These are phyloP conservation scores for Chalcosyrphus nemorum DNA, from an alignment of 2,888 invertebrate genomes.

Conservation along the genomic window DNA sequence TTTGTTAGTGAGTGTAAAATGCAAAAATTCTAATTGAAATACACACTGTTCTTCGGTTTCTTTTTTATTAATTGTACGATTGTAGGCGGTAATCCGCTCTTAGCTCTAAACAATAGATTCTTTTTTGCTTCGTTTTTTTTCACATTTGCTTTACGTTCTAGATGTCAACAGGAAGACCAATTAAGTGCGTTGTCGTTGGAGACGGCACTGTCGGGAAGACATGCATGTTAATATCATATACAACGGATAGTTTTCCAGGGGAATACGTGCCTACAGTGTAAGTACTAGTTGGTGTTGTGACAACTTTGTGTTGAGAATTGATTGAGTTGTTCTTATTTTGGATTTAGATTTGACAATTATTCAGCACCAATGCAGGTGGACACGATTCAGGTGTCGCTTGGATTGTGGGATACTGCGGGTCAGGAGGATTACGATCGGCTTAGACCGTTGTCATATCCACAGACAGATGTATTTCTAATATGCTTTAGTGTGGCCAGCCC, in stretches of 20 bases:
- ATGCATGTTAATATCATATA: conserved; percentile 96
- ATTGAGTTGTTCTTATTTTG: conserved; percentile 46
- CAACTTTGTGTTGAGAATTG: not conserved
- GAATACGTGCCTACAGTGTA: conserved; percentile 98
- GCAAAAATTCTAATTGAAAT: too few species aligned
- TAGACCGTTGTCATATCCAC: conserved; percentile 97
- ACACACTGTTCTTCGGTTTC: not conserved
- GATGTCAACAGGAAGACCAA: conserved; percentile 96
- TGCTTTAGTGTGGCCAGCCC: conserved; percentile 99
- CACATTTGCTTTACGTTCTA: conserved; percentile 49
- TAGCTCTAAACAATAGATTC: conserved; percentile 22
- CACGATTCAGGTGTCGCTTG: conserved; percentile 97
- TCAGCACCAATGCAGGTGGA: conserved; percentile 99
- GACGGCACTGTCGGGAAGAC: conserved; percentile 97
- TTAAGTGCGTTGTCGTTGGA: conserved; percentile 95
- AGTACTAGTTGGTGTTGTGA: conserved; percentile 83
- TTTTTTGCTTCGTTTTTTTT: conserved; percentile 9
- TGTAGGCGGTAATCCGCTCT: conserved; percentile 5
- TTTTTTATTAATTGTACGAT: conserved; percentile 33
- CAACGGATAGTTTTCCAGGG: conserved; percentile 95
- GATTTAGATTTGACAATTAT: conserved; percentile 95
- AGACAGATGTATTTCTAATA: conserved; percentile 99
- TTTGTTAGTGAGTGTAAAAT: too few species aligned
- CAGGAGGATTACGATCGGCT: conserved; percentile 99
- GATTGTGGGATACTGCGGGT: conserved; percentile 97